Conservation (phyloP, 2,888 invertebrate genomes). For the Phyllotreta cruciferae region DNA sequence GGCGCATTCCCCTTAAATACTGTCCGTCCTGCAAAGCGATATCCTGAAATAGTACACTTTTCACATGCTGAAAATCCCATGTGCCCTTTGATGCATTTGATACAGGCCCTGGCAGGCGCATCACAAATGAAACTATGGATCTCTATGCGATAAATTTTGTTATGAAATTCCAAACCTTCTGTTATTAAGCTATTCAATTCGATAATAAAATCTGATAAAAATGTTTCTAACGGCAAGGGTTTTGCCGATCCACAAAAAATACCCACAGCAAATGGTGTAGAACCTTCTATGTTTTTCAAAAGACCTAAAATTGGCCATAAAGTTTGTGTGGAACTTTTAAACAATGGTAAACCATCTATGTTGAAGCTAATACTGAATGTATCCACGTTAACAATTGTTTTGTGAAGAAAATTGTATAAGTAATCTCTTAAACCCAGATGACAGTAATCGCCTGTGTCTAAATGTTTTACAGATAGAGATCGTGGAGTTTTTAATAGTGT, state of each 20-base stretch:
- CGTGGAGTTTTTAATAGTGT: conserved; percentile 30
- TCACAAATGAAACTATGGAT: conserved; percentile 40
- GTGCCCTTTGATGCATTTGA: conserved; percentile 39
- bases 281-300: conserved; percentile 22
- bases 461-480: neutral
- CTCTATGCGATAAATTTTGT: conserved; percentile 20
- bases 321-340: conserved; percentile 26
- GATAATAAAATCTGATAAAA: conserved; percentile 37
- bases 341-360: conserved; percentile 35
- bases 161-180: neutral
- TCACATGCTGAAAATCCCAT: conserved; percentile 40
- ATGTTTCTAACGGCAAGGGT: conserved; percentile 33
- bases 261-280: conserved; percentile 11
- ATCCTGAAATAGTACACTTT: conserved; percentile 35
- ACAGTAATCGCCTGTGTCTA: conserved; percentile 26
- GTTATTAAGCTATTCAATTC: conserved; percentile 27
- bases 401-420: conserved; percentile 10
- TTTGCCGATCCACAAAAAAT: conserved; percentile 39
- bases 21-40: conserved; percentile 21
- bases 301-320: conserved; percentile 37
- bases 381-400: neutral
- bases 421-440: conserved; percentile 28
- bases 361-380: conserved; percentile 24
- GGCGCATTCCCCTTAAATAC: conserved; percentile 14
- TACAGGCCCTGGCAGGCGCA: conserved; percentile 38